Conservation (phyloP, 2,888 invertebrate genomes). For the Platycheirus albimanus region DNA sequence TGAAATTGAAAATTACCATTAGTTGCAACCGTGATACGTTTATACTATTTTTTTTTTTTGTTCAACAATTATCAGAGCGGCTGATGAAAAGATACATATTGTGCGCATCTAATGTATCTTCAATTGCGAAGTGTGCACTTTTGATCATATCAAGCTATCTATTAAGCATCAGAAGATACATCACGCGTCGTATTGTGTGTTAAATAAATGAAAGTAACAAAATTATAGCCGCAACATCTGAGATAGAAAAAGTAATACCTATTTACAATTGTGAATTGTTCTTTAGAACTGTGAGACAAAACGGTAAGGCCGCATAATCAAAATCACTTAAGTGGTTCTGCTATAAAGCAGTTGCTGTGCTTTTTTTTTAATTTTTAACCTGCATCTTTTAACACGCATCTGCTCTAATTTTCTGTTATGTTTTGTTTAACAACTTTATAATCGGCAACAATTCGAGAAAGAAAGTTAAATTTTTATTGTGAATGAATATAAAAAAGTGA, state of each 20-base stretch:
- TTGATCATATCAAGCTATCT: constrained; percentile 6
- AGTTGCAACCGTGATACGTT: constrained; percentile 46
- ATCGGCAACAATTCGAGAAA: constrained; percentile 24
- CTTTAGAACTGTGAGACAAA: not conserved
- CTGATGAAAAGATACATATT: constrained; percentile 66
- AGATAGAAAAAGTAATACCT: not conserved
- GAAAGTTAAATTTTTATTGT: constrained; percentile 39
- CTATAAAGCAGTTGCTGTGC: constrained; percentile 8
- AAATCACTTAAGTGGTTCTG: too few species aligned
- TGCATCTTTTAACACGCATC: constrained; percentile 29
- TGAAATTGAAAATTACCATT: constrained; percentile 45
- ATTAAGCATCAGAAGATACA: constrained; percentile 12
- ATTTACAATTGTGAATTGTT: constrained; percentile 18
- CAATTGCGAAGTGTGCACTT: constrained; percentile 22
- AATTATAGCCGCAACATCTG: constrained; percentile 25
- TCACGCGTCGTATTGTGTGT: constrained; percentile 43
- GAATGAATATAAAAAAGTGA: constrained; percentile 40
- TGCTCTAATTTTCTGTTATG: constrained; percentile 35
- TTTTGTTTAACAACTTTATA: not conserved
- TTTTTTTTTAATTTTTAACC: constrained; percentile 31
- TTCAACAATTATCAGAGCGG: constrained; percentile 66
- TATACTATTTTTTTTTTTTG: constrained; percentile 12
- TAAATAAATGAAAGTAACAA: constrained; percentile 66
- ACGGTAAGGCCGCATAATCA: constrained; percentile 17
- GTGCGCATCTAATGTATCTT: constrained; percentile 59